A percentile compares a stretch with the other conserved stretches of the same genome.
Conservation (phyloP, 1,140 invertebrate species). For the Pachyrhynchus sulphureomaculatus region DNA sequence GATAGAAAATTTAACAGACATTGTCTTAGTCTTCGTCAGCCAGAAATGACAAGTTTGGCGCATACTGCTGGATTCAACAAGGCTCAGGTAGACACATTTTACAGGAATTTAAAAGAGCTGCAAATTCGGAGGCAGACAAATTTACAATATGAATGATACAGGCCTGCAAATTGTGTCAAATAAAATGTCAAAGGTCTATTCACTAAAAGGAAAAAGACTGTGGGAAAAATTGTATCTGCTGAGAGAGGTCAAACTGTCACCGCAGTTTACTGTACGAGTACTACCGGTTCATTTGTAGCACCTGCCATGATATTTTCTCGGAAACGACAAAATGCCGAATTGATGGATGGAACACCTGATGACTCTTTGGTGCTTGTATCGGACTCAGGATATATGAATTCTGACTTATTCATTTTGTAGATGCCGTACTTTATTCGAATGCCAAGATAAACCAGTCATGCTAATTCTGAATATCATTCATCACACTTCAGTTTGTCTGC, state of each 20-base stretch:
- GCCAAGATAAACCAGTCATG: slow-evolving; percentile 4
- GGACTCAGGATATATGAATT: no score
- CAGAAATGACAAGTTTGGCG: neutral
- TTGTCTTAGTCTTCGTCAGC: neutral
- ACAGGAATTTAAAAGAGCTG: slow-evolving; percentile 22
- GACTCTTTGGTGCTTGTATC: no score
- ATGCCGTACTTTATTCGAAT: neutral
- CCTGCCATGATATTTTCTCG: slow-evolving; percentile 19
- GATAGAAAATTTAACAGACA: no score
- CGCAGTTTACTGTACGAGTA: slow-evolving; percentile 14
- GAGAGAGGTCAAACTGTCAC: neutral
- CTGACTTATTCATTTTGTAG: no score
- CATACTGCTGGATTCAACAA: slow-evolving; percentile 37
- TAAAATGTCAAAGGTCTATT: slow-evolving; percentile 21
- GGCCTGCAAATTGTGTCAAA: slow-evolving; percentile 46
- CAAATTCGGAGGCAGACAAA: slow-evolving; percentile 34
- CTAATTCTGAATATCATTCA: slow-evolving; percentile 20
- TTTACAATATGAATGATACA: slow-evolving; percentile 50
- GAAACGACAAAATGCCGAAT: slow-evolving; percentile 11
- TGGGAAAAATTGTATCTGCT: neutral
- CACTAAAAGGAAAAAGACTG: neutral
- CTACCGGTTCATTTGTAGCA: slow-evolving; percentile 19
- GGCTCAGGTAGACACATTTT: slow-evolving; percentile 31
- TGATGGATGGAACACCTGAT: slow-evolving; percentile 30
- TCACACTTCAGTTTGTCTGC: neutral